These are phyloP conservation scores for Pseudobourletiella spinata DNA, from an alignment of 1,140 invertebrate species.

Conservation along the genomic window DNA sequence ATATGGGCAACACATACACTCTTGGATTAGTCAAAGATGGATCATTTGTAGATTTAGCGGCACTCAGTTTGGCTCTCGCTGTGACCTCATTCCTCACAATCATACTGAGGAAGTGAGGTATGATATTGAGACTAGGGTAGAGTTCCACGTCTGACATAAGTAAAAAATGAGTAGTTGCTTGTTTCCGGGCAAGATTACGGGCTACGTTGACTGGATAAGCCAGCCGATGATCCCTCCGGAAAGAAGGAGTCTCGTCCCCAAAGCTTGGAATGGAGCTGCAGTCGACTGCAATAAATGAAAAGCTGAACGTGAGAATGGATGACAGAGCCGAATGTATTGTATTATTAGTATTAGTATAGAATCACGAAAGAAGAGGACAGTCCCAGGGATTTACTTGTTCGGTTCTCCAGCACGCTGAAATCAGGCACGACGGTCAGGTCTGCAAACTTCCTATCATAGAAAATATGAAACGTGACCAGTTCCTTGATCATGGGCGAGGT, in stretches of 20 bases:
- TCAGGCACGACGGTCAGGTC: background rate
- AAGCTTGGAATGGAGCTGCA: background rate
- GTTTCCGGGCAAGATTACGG: slow-evolving; percentile 39
- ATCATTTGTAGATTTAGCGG: background rate
- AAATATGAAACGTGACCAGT: slow-evolving; percentile 38
- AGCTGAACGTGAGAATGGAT: background rate
- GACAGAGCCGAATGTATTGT: background rate
- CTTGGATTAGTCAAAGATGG: slow-evolving; percentile 16
- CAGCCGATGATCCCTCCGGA: slow-evolving; percentile 1
- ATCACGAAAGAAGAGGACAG: no score
- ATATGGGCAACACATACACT: slow-evolving; percentile 43
- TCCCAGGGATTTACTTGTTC: background rate
- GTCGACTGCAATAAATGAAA: background rate
- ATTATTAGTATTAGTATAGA: background rate
- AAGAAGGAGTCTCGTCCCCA: slow-evolving; percentile 12
- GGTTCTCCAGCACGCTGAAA: background rate
- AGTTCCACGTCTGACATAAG: slow-evolving; percentile 41
- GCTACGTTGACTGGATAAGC: slow-evolving; percentile 22
- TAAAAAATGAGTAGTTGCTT: slow-evolving; percentile 42
- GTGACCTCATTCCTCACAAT: slow-evolving; percentile 22
- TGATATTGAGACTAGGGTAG: slow-evolving; percentile 36
- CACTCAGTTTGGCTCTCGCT: background rate
- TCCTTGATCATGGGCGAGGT: slow-evolving; percentile 33
- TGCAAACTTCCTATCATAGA: slow-evolving; percentile 30
- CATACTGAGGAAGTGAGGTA: slow-evolving; percentile 32